Base-by-base conservation (phyloP, 2,113 vertebrate genomes). In the Columbina picui region DNA sequence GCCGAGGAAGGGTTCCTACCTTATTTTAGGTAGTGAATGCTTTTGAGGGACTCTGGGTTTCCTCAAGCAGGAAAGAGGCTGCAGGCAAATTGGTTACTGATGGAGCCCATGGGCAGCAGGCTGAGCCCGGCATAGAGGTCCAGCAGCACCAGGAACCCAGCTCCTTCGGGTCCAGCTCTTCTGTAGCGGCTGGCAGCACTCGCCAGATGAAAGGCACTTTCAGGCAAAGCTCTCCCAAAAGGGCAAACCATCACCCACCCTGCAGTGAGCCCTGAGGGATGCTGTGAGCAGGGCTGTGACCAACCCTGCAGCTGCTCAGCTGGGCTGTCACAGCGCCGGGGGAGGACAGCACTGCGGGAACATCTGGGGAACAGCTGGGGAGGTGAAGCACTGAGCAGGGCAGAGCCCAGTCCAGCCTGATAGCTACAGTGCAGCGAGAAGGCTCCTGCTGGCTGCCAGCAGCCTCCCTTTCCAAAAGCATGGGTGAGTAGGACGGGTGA, bases 111-210 rank as follows among this genome's bases (percentile, higher is more conserved):
- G 4, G 1, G 41, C 0, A 0, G 43, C 67, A 83, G 47, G 57
- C 43, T 80, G 71, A 90, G 49, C 39, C 79, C 1, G 0, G 50
- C 53, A 38, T 38, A 10, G 25, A 34, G 67, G 11, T 38, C 43
- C 0, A 0, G 41, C 13, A 39, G 38, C 34, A 38, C 12, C 1
- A 0, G 29, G 8, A 90, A 9, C 32, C 32, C 0, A 0, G 17
- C 8, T 84, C 8, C 23, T 25, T 60, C 71, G 29, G 30, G 22
- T 90, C 22, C 23, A 5, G 15, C 10, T 59, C 22, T 47, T 49
- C 59, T 11, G 16, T 41, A 22, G 34, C 67, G 67, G 50, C 11
- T 34, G 50, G 19, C 26, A 25, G 43, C 41, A 55, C 27, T 39
- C 9, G 0, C 4, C 39, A 53, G 29, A 41, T 1, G 15, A 93